Percentiles rank a stretch among this genome's conserved stretches.
phyloP scores from a whole-genome alignment of 53 echinoderm and acorn worm species.

The Temnopleurus reevesii region DNA sequence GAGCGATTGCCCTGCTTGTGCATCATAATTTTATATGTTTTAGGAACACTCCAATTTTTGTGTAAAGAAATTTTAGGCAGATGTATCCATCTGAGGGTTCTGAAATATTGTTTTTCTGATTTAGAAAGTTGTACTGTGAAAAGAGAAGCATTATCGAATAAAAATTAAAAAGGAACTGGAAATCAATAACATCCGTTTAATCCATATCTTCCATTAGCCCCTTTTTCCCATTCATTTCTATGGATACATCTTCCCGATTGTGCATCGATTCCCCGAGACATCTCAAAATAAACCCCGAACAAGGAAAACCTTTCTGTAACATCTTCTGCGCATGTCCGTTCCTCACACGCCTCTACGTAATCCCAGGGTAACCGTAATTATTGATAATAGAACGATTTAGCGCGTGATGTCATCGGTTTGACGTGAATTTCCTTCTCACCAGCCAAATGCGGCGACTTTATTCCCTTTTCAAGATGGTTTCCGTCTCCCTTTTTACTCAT shows the following conservation, averaged over 20 bases:
- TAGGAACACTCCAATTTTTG: too few relatives aligned
- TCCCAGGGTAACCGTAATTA: slow-evolving; percentile 42
- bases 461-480: slow-evolving; percentile 30
- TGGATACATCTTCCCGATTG: neutral
- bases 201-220: neutral
- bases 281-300: neutral
- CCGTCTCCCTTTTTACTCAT: neutral
- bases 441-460: slow-evolving; percentile 24
- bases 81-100: too few relatives aligned
- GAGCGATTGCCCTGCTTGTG: too few relatives aligned
- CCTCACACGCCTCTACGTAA: neutral
- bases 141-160: too few relatives aligned
- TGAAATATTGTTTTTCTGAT: too few relatives aligned
- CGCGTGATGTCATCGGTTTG: slow-evolving; percentile 22
- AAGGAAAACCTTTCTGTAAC: neutral
- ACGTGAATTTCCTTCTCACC: slow-evolving; percentile 25
- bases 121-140: too few relatives aligned
- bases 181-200: neutral
- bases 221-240: neutral
- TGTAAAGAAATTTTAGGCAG: too few relatives aligned
- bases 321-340: slow-evolving; percentile 8
- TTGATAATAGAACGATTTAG: slow-evolving; percentile 20
- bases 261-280: neutral
- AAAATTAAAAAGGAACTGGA: too few relatives aligned
- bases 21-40: too few relatives aligned